phyloP scores from a whole-genome alignment of 2,888 invertebrate genomes.

The Ophion costatus region DNA sequence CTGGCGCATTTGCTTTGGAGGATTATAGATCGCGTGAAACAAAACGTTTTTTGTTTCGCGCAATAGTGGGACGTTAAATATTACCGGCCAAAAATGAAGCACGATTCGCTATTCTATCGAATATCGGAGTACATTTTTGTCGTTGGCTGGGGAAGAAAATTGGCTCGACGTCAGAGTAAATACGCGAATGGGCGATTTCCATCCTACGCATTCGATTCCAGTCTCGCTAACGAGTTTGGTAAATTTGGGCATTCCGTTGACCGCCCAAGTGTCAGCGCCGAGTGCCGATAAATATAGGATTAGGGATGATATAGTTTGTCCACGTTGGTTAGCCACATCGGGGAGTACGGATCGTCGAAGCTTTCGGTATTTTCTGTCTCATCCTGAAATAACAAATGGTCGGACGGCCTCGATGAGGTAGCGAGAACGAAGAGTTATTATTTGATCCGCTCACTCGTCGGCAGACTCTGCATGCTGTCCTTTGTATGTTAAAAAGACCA shows the following conservation, averaged over 20 bases:
- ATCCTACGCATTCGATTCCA: constrained; percentile 15
- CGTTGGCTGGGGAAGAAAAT: constrained; percentile 7
- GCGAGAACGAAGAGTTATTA: background rate
- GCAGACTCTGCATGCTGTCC: background rate
- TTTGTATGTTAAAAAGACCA: background rate
- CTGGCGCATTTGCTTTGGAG: background rate
- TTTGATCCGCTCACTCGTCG: background rate
- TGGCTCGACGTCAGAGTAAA: constrained; percentile 27
- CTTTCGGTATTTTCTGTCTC: background rate
- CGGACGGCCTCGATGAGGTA: background rate
- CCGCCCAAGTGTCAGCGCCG: background rate
- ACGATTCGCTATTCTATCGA: constrained; percentile 2
- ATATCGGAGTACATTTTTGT: constrained; percentile 18
- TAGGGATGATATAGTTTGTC: constrained; percentile 2
- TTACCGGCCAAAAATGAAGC: background rate
- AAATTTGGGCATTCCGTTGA: constrained; percentile 44
- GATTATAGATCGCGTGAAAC: background rate
- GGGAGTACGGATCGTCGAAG: background rate
- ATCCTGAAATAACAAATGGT: constrained; percentile 31
- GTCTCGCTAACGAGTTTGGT: constrained; percentile 42
- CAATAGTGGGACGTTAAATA: background rate
- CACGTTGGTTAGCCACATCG: constrained; percentile 10
- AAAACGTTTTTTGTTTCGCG: background rate
- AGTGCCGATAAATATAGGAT: constrained; percentile 7
- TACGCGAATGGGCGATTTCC: constrained; percentile 30